phyloP scores from a whole-genome alignment of 2,888 invertebrate species.

The Sympetrum striolatum region DNA sequence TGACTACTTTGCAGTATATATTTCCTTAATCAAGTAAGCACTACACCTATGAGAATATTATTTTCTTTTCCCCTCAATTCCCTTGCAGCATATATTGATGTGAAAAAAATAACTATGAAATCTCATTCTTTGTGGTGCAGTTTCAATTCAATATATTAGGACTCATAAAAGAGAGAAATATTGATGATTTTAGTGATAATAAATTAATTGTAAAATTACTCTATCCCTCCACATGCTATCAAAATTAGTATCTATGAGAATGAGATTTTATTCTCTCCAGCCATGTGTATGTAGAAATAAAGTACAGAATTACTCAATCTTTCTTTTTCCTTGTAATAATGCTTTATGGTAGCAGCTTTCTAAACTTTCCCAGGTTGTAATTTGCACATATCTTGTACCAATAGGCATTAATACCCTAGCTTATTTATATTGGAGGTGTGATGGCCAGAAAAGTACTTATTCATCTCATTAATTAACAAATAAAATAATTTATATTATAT shows the following conservation, averaged over 20 bases:
- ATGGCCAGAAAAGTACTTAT: neutral
- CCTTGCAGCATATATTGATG: neutral
- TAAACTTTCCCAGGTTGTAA: neutral
- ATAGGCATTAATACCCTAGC: slow-evolving; percentile 5
- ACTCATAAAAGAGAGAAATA: no score
- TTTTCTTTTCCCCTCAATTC: neutral
- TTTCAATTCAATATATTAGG: no score
- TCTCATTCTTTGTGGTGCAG: neutral
- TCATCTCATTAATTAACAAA: no score
- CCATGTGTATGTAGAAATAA: neutral
- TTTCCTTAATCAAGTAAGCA: neutral
- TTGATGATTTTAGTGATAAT: no score
- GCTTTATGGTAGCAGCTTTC: slow-evolving; percentile 2
- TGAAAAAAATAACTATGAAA: neutral
- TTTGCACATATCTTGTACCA: neutral
- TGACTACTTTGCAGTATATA: neutral
- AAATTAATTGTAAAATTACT: no score
- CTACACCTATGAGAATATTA: neutral
- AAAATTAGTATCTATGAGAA: neutral
- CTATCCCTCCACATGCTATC: no score
- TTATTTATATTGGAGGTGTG: slow-evolving; percentile 22
- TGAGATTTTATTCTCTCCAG: slow-evolving; percentile 8
- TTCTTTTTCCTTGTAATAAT: neutral
- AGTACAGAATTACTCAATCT: neutral
- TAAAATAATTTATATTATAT: no score